These are phyloP conservation scores for Hymenopus coronatus DNA, from an alignment of 2,888 invertebrate species.

Conservation along the genomic window DNA sequence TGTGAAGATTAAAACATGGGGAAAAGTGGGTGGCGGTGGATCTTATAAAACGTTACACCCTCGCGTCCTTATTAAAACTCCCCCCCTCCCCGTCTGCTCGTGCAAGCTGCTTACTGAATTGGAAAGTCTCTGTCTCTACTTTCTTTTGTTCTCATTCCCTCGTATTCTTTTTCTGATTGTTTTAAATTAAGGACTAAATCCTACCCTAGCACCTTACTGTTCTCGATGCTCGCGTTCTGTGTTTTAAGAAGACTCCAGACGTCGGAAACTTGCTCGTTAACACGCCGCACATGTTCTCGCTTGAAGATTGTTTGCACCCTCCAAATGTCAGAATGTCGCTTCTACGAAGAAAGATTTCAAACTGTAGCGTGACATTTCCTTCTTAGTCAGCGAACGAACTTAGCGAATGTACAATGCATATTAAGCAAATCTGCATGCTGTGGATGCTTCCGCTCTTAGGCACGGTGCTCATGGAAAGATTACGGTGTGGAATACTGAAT, in stretches of 20 bases:
- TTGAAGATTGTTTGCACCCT: neutral
- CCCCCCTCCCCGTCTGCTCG: neutral
- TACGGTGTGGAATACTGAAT: no score
- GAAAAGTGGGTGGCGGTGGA: neutral
- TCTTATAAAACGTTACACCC: conserved; percentile 6
- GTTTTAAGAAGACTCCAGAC: neutral
- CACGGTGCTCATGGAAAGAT: no score
- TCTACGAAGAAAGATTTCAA: neutral
- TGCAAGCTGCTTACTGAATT: conserved; percentile 3
- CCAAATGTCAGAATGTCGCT: neutral
- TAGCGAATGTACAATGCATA: neutral
- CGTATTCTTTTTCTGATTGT: conserved; percentile 6
- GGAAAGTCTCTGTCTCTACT: conserved; percentile 3
- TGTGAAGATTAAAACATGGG: conserved; percentile 15
- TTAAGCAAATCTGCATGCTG: neutral
- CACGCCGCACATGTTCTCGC: neutral
- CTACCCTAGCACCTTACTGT: neutral
- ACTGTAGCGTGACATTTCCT: neutral
- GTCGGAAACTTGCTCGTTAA: neutral
- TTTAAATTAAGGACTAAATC: conserved; percentile 6
- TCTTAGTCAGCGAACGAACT: neutral
- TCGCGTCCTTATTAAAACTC: conserved; percentile 15
- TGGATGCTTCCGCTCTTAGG: no score
- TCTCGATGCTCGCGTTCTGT: neutral
- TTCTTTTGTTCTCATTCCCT: neutral